Percentiles rank a stretch among this genome's conserved stretches.
Conservation (phyloP, 1,140 invertebrate genomes). For the Cylas formicarius region DNA sequence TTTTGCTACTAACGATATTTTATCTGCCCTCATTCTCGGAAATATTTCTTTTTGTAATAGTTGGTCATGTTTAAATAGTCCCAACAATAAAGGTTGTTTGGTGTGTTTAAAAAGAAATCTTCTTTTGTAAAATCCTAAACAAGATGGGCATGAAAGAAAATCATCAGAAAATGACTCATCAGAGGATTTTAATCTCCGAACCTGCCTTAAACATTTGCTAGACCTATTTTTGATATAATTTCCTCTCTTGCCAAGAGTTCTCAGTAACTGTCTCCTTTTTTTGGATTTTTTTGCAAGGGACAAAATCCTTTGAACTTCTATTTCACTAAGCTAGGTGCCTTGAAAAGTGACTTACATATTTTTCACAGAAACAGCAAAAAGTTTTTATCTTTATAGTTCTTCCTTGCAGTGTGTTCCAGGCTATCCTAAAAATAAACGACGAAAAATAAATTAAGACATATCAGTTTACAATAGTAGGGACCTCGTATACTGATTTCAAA, state of each 20-base stretch:
- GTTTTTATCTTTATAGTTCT: conserved; percentile 8
- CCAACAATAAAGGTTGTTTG: conserved; percentile 11
- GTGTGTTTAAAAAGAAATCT: conserved; percentile 9
- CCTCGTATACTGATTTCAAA: no score
- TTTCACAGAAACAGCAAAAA: conserved; percentile 11
- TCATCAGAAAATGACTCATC: neutral
- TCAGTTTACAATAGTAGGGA: no score
- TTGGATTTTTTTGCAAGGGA: conserved; percentile 2
- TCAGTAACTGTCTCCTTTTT: conserved; percentile 4
- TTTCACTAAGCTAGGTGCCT: conserved; percentile 8
- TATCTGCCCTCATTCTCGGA: no score
- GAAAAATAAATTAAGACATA: no score
- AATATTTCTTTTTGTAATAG: conserved; percentile 9
- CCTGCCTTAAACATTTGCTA: conserved; percentile 6
- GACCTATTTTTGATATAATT: conserved; percentile 12
- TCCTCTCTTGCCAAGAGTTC: conserved; percentile 4
- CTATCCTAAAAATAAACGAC: no score
- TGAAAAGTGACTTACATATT: conserved; percentile 9
- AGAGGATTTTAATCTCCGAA: neutral
- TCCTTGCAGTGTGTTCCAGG: neutral
- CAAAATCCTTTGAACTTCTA: conserved; percentile 3
- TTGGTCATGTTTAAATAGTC: conserved; percentile 8
- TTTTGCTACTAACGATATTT: conserved; percentile 11
- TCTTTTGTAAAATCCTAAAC: conserved; percentile 12
- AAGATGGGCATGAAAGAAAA: conserved; percentile 11